Evolutionary conservation across 2,113 vertebrate species (phyloP), one percentile per base, ranked within the genome.

Genomic region (Bathybates hornii): DNA sequence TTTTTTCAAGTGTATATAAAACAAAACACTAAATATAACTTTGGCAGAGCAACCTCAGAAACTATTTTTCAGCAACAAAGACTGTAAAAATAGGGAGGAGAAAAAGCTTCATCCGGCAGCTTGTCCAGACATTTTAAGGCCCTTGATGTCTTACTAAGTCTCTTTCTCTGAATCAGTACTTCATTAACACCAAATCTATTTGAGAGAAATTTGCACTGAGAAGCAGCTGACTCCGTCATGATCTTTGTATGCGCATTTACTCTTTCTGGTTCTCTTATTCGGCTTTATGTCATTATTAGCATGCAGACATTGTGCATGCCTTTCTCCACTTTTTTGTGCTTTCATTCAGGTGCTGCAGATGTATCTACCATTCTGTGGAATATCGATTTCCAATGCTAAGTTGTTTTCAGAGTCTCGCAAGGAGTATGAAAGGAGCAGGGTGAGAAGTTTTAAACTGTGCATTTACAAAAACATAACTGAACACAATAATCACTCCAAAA

Each of bases 371-470:
- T 97, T 96, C 90, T 96, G 94, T 91, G 96, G 96, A 83, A 97
- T 95, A 93, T 96, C 94, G 36, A 95, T 97, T 90, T 95, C 92
- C 90, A 97, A 96, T 90, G 96, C 95, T 82, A 97, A 97, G 89
- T 87, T 97, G 93, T 97, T 97, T 94, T 96, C 95, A 4, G 90
- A 96, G 94, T 97, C 96, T 56, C 95, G 95, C 59, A 96, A 96
- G 82, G 96, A 97, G 96, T 96, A 96, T 81, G 96, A 97, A 80
- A 97, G 96, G 85, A 96, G 93, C 24, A 91, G 94, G 95, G 96
- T 96, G 89, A 96, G 96, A 91, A 87, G 86, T 71, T 86, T 17
- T 48, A 59, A 79, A 57, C 7, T 66, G 21, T 88, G 54, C 57
- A 8, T 63, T 83, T 82, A 24, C 50, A 59, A 48, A 82, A 43